Evolutionary conservation across 2,113 vertebrate species (phyloP).

Genomic region (Amazona guildingii): DNA sequence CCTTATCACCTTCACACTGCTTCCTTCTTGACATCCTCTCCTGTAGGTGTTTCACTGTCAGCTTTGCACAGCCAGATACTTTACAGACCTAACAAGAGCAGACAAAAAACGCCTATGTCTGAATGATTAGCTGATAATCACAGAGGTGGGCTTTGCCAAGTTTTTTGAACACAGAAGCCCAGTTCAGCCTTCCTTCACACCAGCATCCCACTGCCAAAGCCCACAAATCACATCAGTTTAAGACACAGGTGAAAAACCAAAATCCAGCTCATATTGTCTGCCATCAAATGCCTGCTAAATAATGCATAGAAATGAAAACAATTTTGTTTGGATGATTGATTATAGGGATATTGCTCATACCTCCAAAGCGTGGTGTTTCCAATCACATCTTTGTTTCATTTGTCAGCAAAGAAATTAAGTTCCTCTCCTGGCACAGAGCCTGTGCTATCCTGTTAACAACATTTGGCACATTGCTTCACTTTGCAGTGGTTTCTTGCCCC

Average conservation of each 20-base stretch:
- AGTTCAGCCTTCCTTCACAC: conserved; percentile 15
- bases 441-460: neutral
- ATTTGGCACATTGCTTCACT: neutral
- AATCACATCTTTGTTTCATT: conserved; percentile 69
- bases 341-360: conserved; percentile 67
- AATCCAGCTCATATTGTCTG: conserved; percentile 30
- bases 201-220: conserved; percentile 12
- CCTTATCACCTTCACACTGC: neutral
- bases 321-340: conserved; percentile 72
- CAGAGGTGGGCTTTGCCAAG: conserved; percentile 18
- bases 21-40: neutral
- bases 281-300: conserved; percentile 70
- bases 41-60: conserved; percentile 19
- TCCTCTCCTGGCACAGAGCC: conserved; percentile 9
- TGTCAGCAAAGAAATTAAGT: conserved; percentile 50
- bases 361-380: conserved; percentile 39
- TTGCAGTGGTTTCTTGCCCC: neutral
- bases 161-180: conserved; percentile 12
- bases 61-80: neutral
- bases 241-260: neutral
- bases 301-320: conserved; percentile 73
- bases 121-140: conserved; percentile 67
- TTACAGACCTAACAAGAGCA: conserved; percentile 14
- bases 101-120: conserved; percentile 25
- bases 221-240: neutral